Evolutionary conservation across 2,888 invertebrate species (phyloP).

Genomic region (Caenorhabditis drosophilae): DNA sequence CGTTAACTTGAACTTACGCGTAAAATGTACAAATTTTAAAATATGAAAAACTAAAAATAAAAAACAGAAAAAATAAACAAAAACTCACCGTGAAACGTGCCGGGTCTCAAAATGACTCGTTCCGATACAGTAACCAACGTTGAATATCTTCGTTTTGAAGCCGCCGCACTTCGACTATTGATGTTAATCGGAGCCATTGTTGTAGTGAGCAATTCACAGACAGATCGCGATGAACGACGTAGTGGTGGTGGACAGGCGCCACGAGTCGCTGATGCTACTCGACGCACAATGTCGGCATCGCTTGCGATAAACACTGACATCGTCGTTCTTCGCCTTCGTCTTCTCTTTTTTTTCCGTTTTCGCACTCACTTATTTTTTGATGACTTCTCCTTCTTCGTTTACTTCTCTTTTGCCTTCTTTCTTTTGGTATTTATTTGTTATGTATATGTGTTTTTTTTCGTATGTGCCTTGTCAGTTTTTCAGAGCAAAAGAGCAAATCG

Average conservation of each 20-base stretch:
- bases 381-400: not conserved
- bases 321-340: no score
- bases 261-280: slow-evolving; percentile 42
- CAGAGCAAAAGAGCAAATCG: no score
- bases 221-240: slow-evolving; percentile 40
- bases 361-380: no score
- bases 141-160: slow-evolving; percentile 24
- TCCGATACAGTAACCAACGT: slow-evolving; percentile 36
- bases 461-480: not conserved
- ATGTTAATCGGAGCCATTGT: slow-evolving; percentile 37
- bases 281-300: slow-evolving; percentile 43
- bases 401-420: not conserved
- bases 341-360: no score
- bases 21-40: not conserved
- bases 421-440: not conserved
- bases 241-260: slow-evolving; percentile 39
- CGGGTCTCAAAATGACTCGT: slow-evolving; percentile 21
- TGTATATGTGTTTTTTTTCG: not conserved
- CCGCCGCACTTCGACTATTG: slow-evolving; percentile 18
- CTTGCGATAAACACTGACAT: slow-evolving; percentile 47
- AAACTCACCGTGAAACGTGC: slow-evolving; percentile 6
- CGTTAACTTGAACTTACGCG: no score
- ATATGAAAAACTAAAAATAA: not conserved
- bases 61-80: not conserved
- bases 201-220: slow-evolving; percentile 39